These are phyloP conservation scores for Dendrophyllia cribrosa DNA, from an alignment of 64 coral and sea anemone species.

Conservation along the genomic window DNA sequence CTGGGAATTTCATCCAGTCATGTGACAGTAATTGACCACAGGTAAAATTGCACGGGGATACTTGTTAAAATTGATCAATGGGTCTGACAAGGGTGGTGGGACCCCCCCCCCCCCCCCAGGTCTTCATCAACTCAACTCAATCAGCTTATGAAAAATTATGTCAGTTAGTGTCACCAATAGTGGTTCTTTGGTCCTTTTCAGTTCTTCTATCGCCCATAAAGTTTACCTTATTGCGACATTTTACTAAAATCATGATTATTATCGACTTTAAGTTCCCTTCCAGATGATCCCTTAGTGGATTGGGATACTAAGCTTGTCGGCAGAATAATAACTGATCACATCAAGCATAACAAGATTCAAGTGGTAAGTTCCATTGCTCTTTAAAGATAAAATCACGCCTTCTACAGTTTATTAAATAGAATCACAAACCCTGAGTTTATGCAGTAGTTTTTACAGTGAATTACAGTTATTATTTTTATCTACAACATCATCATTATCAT, in stretches of 20 bases:
- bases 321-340: constrained; percentile 60
- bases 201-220: no score
- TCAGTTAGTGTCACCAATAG: no score
- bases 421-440: no score
- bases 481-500: no score
- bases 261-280: constrained; percentile 47
- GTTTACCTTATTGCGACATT: background rate
- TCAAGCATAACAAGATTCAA: constrained; percentile 66
- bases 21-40: constrained; percentile 74
- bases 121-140: background rate
- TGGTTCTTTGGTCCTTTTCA: no score
- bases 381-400: no score
- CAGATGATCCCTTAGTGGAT: constrained; percentile 55
- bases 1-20: constrained; percentile 72
- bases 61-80: background rate
- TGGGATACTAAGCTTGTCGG: constrained; percentile 67
- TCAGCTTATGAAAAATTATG: no score
- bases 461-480: no score
- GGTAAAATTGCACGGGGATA: constrained; percentile 27
- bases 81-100: background rate
- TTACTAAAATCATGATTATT: background rate
- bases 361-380: constrained; percentile 34
- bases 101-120: no score
- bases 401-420: no score
- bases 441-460: no score